phyloP scores from a whole-genome alignment of 2,888 invertebrate species.

The Flexamia atlantica region DNA sequence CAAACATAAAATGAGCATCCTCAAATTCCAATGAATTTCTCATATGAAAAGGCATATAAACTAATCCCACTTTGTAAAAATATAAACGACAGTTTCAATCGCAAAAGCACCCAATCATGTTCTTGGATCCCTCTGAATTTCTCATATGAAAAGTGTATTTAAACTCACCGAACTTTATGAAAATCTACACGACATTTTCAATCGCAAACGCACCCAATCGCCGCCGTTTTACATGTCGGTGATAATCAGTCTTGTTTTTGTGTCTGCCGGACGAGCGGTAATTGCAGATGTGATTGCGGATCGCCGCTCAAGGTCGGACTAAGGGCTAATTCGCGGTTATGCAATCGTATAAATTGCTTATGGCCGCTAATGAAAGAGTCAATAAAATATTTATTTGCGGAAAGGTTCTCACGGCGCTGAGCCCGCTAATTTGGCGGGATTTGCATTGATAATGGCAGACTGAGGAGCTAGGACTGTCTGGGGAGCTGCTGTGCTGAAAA shows the following conservation, averaged over 20 bases:
- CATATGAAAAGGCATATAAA: no score
- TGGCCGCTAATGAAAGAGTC: conserved; percentile 56
- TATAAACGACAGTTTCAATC: no score
- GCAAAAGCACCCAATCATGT: no score
- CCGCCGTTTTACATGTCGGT: not conserved
- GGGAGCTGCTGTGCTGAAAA: no score
- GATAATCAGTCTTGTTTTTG: not conserved
- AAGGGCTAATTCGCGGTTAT: conserved; percentile 47
- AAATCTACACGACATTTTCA: no score
- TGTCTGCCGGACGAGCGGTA: not conserved
- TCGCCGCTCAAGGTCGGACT: not conserved
- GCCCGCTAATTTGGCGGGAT: conserved; percentile 49
- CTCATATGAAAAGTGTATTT: no score
- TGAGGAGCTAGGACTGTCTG: not conserved
- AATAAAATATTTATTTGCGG: conserved; percentile 60
- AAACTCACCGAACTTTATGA: no score
- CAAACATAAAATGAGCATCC: no score
- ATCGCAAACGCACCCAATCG: not conserved
- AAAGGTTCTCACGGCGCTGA: conserved; percentile 43
- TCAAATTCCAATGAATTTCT: no score
- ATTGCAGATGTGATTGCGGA: conserved; percentile 42
- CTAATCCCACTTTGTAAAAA: no score
- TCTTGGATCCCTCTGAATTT: no score
- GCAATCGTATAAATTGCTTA: conserved; percentile 46
- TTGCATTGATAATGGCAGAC: conserved; percentile 40